phyloP scores from a whole-genome alignment of 1,140 invertebrate species.

The Drosophila punjabiensis region DNA sequence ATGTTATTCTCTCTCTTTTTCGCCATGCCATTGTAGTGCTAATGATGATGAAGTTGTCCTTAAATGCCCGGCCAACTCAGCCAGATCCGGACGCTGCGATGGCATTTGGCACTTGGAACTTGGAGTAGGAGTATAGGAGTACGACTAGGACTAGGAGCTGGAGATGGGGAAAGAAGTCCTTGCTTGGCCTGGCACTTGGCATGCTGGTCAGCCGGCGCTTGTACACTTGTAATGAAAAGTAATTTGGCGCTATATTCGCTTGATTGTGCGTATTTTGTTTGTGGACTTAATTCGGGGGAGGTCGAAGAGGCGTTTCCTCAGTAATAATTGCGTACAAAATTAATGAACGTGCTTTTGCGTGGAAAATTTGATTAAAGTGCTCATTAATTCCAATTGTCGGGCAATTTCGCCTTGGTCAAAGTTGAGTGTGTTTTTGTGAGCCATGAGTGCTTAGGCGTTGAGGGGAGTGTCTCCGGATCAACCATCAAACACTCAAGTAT shows the following conservation, averaged over 20 bases:
- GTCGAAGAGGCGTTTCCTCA: conserved; percentile 26
- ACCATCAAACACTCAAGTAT: conserved; percentile 51
- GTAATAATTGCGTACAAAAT: conserved; percentile 81
- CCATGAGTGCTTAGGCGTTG: background rate
- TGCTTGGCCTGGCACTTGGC: conserved; percentile 48
- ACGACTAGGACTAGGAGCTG: background rate
- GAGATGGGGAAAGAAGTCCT: no score
- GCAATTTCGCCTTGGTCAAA: conserved; percentile 41
- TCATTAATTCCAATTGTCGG: conserved; percentile 79
- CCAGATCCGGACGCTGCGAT: conserved; percentile 56
- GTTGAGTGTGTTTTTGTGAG: conserved; percentile 7
- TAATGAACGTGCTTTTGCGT: conserved; percentile 78
- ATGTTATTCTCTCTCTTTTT: conserved; percentile 53
- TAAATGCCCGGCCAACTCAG: conserved; percentile 69
- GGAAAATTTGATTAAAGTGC: conserved; percentile 78
- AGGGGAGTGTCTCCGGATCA: conserved; percentile 5
- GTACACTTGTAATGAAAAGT: conserved; percentile 81
- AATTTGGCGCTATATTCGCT: conserved; percentile 76
- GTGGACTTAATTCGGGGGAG: conserved; percentile 50
- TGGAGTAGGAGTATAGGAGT: conserved; percentile 21
- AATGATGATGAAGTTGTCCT: conserved; percentile 82
- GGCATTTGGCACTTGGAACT: conserved; percentile 57
- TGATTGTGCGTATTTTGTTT: conserved; percentile 81
- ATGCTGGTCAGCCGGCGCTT: conserved; percentile 61
- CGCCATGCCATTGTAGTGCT: conserved; percentile 68